Base-by-base conservation (phyloP, 1,140 invertebrate species). In the Drosophila nannoptera region DNA sequence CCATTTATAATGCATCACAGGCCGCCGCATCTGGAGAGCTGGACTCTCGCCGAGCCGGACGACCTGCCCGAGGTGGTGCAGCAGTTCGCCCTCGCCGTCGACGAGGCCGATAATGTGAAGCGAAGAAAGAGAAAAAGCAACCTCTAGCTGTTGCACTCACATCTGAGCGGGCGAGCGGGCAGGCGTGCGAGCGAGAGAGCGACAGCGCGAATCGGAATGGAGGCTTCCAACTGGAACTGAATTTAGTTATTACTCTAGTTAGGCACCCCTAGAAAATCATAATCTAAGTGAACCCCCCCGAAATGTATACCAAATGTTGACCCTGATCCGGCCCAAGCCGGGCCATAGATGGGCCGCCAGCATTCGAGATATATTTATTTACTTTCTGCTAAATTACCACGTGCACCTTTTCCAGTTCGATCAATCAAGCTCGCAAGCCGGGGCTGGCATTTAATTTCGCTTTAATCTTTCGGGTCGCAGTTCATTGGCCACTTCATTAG, bases 1-100 rank as follows among this genome's bases (percentile, higher is more conserved):
- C 88, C 91, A 2, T 94, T 94, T 87, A 90, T 94, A 73, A 64
- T 84, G 72, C 65, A 62, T 4, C 87, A 89, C 9, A 40, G 87
- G n/a, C 87, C 87, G 2, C 84, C 87, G 1, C 72, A 70, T 5
- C 50, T 88, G 16, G 75, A 88, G 12, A 75, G 58, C 1, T 88
- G 87, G 87, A 70, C 83, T 0, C 49, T 88, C 55, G 77, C 74
- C 29, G 63, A 38, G 9, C 46, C 45, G 7, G 49, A 63, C 1
- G 64, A 48, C 0, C 22, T 87, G 43, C 70, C 72, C 0, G 66
- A 73, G 42, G 63, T 43, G 8, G 55, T 86, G 32, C 62, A 81
- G 31, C 60, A 86, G 9, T 86, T 86, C 9, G 80, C 76, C n/a
- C 40, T 87, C 4, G 58, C 62, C 7, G 81, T 86, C 54, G 81